Evolutionary conservation across 2,113 vertebrate genomes (phyloP).

Genomic region (Mormoops blainvillei): DNA sequence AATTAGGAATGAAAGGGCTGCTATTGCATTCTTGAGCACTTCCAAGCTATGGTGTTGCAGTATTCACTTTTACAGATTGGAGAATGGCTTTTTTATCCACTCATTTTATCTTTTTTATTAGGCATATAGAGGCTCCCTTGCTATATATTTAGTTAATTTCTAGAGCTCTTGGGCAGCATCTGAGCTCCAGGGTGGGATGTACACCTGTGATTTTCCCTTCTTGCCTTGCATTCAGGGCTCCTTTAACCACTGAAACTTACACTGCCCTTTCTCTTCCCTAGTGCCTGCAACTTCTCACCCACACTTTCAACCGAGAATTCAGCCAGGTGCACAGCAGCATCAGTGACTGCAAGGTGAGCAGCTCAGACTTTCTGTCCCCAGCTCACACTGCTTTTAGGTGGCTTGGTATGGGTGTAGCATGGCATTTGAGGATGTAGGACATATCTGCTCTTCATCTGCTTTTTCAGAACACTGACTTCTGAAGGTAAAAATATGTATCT

Average conservation of each 20-base stretch:
- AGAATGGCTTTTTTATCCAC: neutral
- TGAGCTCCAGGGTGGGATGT: neutral
- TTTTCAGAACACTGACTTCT: neutral
- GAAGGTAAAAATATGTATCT: neutral
- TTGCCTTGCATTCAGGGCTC: neutral
- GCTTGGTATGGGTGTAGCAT: neutral
- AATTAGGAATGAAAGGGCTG: neutral
- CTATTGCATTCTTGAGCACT: neutral
- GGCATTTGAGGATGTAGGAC: neutral
- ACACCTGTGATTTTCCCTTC: neutral
- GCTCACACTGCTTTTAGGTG: neutral
- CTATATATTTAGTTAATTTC: neutral
- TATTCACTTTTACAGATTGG: neutral
- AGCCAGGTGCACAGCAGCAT: conserved; percentile 94
- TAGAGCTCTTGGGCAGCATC: neutral
- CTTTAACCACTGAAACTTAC: neutral
- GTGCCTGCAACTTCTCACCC: conserved; percentile 97
- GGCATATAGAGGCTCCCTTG: neutral
- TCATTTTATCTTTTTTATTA: neutral
- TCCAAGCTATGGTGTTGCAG: neutral
- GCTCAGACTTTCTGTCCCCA: neutral
- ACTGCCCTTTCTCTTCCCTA: conserved; percentile 61
- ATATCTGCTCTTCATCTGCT: neutral
- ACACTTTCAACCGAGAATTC: conserved; percentile 96
- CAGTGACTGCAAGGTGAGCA: conserved; percentile 95